Evolutionary conservation across 2,888 invertebrate species (phyloP), one percentile per base, ranked within the genome.

Genomic region (Apamea monoglypha): DNA sequence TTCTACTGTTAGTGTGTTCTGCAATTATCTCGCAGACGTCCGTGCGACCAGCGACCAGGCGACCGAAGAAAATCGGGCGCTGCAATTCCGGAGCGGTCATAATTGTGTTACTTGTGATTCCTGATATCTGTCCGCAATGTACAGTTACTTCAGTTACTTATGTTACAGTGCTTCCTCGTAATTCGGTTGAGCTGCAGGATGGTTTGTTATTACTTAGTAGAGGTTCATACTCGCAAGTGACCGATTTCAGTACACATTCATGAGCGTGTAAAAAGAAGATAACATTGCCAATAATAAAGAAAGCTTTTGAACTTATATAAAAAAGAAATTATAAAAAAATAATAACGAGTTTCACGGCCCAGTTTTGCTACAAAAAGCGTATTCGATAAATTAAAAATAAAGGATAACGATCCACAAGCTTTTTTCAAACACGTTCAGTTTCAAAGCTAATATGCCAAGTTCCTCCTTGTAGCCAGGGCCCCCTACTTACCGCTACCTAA

Each of bases 401-500:
- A 29, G 14, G 6, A 47, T 29, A 29, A 47, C 4, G 29, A 8
- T 14, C 29, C 47, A 32, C 14, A 29, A 47, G 21, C 16, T 50
- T 69, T 14, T 29, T 4, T 8, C 0, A 50, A 63, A 36, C 36
- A 10, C 5, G 3, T 18, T 61, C 12, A 18, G 18, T 18, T 36
- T 36, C 25, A 12, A 36, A 71, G 53, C 50, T 32, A 61, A 29
- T 53, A 59, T 0, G 12, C 12, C n/a, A 21, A 18, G 64, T 85
- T 74, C 14, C 36, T 44, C 32, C 75, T 50, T 81, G 63, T 73
- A 66, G 61, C 68, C 36, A 56, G 29, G 50, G 47, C 61, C n/a
- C n/a, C n/a, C n/a, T 71, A 50, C 69, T 69, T 68, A 61, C 83
- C 83, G 59, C 56, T 8, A 36, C 67, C 44, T 85, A 85, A 82